Evolutionary conservation across 2,113 vertebrate genomes (phyloP).

Genomic region (Neomonachus schauinslandi): DNA sequence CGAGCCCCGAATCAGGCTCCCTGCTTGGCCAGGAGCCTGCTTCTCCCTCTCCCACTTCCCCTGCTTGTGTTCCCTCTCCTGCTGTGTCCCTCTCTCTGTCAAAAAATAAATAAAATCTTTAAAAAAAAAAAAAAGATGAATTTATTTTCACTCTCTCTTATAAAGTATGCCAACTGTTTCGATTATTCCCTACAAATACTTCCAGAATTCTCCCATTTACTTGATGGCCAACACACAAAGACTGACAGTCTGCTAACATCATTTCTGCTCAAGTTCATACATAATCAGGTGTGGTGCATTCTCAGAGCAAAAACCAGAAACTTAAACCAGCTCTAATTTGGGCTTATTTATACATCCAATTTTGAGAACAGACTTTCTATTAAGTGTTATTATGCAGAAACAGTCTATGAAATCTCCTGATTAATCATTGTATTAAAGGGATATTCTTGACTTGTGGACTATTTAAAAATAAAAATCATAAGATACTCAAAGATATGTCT

Average conservation of each 20-base stretch:
- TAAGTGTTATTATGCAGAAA: not conserved
- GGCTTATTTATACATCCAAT: not conserved
- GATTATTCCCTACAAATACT: not conserved
- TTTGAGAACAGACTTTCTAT: not conserved
- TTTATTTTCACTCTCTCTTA: not conserved
- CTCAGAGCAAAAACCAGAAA: not conserved
- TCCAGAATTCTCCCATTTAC: not conserved
- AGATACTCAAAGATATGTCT: not conserved
- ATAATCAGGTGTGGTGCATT: rapidly evolving
- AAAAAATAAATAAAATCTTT: too few relatives aligned
- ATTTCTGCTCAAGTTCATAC: rapidly evolving
- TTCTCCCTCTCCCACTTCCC: too few relatives aligned
- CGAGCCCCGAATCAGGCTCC: too few relatives aligned
- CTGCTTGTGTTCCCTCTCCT: too few relatives aligned
- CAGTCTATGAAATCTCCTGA: not conserved
- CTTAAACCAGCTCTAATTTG: not conserved
- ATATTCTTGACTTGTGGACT: not conserved
- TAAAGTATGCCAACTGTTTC: not conserved
- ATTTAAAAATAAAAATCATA: not conserved
- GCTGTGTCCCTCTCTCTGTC: too few relatives aligned
- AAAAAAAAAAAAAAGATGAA: not conserved
- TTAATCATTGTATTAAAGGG: not conserved
- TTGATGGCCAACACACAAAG: not conserved
- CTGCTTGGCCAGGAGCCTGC: too few relatives aligned
- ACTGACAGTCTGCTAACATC: rapidly evolving